Conservation (phyloP, 2,797 vertebrate species). For the Lutjanus argentimaculatus region DNA sequence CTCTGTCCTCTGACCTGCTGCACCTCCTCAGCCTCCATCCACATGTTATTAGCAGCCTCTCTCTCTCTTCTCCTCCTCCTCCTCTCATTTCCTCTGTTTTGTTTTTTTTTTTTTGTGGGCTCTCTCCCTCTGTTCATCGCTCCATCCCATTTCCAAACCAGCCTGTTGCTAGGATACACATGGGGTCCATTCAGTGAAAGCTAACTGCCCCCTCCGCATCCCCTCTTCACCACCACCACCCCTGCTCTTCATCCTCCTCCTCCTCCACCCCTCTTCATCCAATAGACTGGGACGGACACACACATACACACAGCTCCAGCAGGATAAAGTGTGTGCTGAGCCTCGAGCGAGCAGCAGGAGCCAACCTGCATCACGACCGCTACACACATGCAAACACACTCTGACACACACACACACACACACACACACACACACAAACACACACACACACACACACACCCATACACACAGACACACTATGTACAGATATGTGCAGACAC, state of each 20-base stretch:
- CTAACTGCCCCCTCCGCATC: constrained; percentile 53
- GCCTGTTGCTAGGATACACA: constrained; percentile 87
- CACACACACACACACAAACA: neutral
- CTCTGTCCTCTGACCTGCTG: constrained; percentile 49
- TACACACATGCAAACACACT: neutral
- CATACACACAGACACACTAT: neutral
- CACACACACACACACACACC: no score
- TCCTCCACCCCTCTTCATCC: constrained; percentile 10
- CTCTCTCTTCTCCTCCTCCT: no score
- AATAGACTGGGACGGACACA: constrained; percentile 9
- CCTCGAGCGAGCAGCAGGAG: neutral
- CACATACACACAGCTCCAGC: constrained; percentile 10
- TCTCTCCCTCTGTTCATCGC: constrained; percentile 61
- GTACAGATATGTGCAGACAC: neutral
- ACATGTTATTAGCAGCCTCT: constrained; percentile 35
- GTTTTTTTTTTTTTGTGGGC: constrained; percentile 33
- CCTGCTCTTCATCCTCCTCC: constrained; percentile 54
- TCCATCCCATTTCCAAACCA: constrained; percentile 81
- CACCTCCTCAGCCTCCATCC: constrained; percentile 38
- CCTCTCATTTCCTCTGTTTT: constrained; percentile 55
- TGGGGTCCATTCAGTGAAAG: constrained; percentile 75
- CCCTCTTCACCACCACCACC: constrained; percentile 6
- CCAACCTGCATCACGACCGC: constrained; percentile 7
- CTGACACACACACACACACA: neutral
- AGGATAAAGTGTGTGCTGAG: constrained; percentile 22